phyloP scores from a whole-genome alignment of 2,113 vertebrate species.

The Amazona vittata region DNA sequence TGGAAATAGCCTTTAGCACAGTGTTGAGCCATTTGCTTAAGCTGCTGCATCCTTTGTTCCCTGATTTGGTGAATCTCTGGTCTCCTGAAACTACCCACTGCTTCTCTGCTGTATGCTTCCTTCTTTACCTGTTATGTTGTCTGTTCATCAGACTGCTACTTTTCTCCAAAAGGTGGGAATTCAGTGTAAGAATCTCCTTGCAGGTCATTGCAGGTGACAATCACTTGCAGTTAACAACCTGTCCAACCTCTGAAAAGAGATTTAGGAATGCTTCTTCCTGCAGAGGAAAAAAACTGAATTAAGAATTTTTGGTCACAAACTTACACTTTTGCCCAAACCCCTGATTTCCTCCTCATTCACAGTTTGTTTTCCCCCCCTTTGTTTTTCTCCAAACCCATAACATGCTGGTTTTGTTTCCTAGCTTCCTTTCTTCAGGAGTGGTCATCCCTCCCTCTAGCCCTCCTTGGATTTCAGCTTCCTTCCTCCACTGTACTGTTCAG shows the following conservation, averaged over 20 bases:
- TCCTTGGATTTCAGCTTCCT: constrained; percentile 78
- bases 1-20: neutral
- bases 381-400: neutral
- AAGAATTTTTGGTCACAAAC: neutral
- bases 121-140: neutral
- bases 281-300: neutral
- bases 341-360: neutral
- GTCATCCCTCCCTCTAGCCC: neutral
- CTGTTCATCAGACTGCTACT: neutral
- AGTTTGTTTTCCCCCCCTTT: neutral
- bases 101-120: neutral
- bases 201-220: neutral
- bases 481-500: constrained; percentile 67
- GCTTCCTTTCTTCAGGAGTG: constrained; percentile 34
- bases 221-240: neutral
- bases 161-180: neutral
- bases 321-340: neutral
- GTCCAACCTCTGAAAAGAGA: neutral
- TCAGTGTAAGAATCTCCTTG: neutral
- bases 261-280: neutral
- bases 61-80: neutral
- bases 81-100: neutral
- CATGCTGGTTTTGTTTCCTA: neutral
- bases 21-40: neutral
- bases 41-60: neutral